Conservation (phyloP, 2,888 invertebrate species). For the Scaptomyza parva region DNA sequence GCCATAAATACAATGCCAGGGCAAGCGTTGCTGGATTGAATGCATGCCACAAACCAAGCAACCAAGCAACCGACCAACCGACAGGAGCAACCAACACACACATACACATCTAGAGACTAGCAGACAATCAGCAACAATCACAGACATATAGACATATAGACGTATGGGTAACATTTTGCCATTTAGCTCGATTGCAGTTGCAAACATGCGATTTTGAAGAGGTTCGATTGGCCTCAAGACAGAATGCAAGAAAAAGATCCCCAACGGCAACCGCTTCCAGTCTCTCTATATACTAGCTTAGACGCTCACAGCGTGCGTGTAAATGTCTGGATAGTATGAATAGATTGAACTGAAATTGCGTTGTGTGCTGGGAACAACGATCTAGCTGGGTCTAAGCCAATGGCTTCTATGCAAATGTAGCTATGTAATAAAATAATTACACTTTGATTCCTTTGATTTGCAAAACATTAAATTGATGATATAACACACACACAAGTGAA, state of each 20-base stretch:
- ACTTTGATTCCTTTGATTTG: constrained; percentile 40
- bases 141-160: constrained; percentile 57
- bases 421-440: constrained; percentile 66
- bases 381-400: constrained; percentile 21
- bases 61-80: constrained; percentile 12
- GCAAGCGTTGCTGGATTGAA: constrained; percentile 27
- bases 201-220: constrained; percentile 81
- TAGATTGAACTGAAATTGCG: constrained; percentile 20
- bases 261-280: constrained; percentile 13
- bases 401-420: constrained; percentile 67
- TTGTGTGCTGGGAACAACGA: constrained; percentile 60
- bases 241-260: neutral
- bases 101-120: constrained; percentile 2
- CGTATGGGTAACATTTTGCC: constrained; percentile 78
- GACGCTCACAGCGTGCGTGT: constrained; percentile 59
- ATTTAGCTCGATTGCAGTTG: constrained; percentile 80
- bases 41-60: constrained; percentile 27
- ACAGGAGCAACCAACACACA: constrained; percentile 26
- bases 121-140: constrained; percentile 16
- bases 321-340: constrained; percentile 46
- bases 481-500: constrained; percentile 1
- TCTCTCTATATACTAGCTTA: constrained; percentile 9
- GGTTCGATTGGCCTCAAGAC: constrained; percentile 74
- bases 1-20: constrained; percentile 77
- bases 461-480: constrained; percentile 24